phyloP scores from a whole-genome alignment of 2,113 vertebrate species.

The Riparia riparia region DNA sequence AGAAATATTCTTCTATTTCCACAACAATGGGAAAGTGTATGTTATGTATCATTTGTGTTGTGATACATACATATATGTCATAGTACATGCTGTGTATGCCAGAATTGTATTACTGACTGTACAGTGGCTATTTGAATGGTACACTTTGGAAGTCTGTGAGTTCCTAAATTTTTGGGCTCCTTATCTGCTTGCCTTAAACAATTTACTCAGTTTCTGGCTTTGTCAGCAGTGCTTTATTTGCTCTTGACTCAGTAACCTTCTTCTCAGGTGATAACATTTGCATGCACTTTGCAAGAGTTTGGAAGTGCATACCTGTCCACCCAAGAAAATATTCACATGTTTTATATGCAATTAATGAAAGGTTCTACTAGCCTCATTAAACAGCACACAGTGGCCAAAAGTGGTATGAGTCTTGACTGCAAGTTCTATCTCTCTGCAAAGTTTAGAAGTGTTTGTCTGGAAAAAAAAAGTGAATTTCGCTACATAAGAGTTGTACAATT shows the following conservation, averaged over 20 bases:
- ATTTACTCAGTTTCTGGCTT: neutral
- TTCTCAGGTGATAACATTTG: neutral
- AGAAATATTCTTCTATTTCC: neutral
- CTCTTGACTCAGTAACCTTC: neutral
- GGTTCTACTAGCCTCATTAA: neutral
- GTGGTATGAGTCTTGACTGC: neutral
- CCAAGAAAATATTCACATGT: neutral
- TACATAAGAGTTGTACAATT: neutral
- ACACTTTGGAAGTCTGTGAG: neutral
- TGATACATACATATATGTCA: neutral
- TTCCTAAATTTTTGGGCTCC: neutral
- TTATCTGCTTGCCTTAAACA: neutral
- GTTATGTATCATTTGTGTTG: neutral
- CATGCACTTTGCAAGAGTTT: neutral
- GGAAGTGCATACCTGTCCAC: neutral
- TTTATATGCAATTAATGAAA: neutral
- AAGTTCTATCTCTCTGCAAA: neutral
- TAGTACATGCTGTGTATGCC: neutral
- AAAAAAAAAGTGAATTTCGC: neutral
- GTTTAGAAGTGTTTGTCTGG: neutral
- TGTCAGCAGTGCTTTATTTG: neutral
- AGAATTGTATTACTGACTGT: neutral
- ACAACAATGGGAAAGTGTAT: neutral
- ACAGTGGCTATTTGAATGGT: neutral
- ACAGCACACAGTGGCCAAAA: neutral